Percentiles rank a stretch among this genome's conserved stretches.
phyloP scores from a whole-genome alignment of 2,888 invertebrate species.

The Chromoteleia sp. region DNA sequence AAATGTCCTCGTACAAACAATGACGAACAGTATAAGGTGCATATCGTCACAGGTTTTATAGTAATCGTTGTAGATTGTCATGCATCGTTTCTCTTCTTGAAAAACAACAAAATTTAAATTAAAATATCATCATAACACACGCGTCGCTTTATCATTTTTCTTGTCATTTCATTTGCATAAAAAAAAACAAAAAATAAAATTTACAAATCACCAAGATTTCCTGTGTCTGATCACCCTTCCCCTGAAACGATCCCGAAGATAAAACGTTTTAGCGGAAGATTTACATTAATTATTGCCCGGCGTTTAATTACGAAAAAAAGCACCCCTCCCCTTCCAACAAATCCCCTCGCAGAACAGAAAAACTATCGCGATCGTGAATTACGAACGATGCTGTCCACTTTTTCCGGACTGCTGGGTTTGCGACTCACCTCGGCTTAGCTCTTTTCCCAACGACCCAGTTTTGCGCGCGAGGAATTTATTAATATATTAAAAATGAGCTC shows the following conservation, averaged over 20 bases:
- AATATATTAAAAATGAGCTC: conserved; percentile 31
- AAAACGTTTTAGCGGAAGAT: conserved; percentile 38
- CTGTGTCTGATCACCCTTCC: neutral
- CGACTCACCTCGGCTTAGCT: neutral
- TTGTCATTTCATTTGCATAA: neutral
- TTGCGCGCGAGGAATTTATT: conserved; percentile 12
- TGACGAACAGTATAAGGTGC: too few relatives aligned
- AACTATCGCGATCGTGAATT: conserved; percentile 51
- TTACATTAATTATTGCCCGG: conserved; percentile 43
- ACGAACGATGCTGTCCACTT: conserved; percentile 56
- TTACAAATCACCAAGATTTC: neutral
- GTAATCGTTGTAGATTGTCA: too few relatives aligned
- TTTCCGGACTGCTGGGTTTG: conserved; percentile 50
- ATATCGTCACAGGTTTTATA: too few relatives aligned
- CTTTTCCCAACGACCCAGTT: conserved; percentile 20
- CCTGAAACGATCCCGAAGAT: neutral
- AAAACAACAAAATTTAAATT: too few relatives aligned
- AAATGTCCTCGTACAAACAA: too few relatives aligned
- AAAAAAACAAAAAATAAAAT: neutral
- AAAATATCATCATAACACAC: too few relatives aligned
- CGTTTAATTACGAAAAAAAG: conserved; percentile 55
- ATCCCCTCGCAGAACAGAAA: conserved; percentile 36
- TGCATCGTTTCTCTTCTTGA: too few relatives aligned
- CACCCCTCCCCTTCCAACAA: conserved; percentile 31
- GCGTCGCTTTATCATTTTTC: neutral